A percentile compares a stretch with the other conserved stretches of the same genome.
These are phyloP conservation scores for Hylaeus anthracinus DNA, from an alignment of 1,140 invertebrate genomes.

Conservation along the genomic window DNA sequence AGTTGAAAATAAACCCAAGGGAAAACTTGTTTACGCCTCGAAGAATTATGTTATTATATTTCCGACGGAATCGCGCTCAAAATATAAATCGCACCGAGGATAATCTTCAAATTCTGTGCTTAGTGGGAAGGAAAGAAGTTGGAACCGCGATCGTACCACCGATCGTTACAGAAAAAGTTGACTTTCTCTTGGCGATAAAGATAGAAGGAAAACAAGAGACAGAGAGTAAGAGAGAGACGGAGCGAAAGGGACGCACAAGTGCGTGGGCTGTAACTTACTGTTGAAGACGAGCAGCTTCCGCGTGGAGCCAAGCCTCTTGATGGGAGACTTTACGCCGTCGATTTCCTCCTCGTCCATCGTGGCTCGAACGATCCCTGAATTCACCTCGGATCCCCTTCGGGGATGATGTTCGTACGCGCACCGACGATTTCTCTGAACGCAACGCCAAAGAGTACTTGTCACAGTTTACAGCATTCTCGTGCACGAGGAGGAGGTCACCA, in stretches of 20 bases:
- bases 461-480: constrained; percentile 62
- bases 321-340: constrained; percentile 86
- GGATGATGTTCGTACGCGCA: constrained; percentile 5
- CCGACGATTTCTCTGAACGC: constrained; percentile 18
- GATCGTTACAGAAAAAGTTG: background rate
- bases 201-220: background rate
- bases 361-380: constrained; percentile 15
- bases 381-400: constrained; percentile 7
- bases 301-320: constrained; percentile 89
- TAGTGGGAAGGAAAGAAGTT: background rate
- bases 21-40: no score
- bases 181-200: constrained; percentile 11
- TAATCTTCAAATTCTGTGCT: background rate
- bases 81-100: background rate
- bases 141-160: background rate
- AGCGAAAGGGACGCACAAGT: constrained; percentile 1
- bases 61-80: no score
- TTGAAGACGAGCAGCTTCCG: constrained; percentile 89
- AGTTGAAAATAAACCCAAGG: no score
- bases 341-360: constrained; percentile 86
- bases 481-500: constrained; percentile 46
- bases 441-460: constrained; percentile 54
- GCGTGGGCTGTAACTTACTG: constrained; percentile 83
- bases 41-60: no score
- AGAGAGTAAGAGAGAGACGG: background rate